phyloP scores from a whole-genome alignment of 2,888 invertebrate species.

The Salticus scenicus region DNA sequence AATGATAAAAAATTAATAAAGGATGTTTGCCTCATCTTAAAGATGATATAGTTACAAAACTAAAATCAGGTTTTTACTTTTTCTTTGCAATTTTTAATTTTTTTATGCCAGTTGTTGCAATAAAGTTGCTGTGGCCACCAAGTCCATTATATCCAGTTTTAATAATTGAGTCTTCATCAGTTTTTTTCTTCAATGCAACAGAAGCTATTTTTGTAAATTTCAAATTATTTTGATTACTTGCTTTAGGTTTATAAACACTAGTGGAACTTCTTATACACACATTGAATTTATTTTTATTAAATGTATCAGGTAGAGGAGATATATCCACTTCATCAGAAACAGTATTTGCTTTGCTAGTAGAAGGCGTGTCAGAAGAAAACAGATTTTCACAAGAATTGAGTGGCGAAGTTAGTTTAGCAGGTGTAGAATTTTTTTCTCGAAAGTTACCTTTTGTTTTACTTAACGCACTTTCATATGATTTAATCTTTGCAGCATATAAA shows the following conservation, averaged over 20 bases:
- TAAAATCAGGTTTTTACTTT: no score
- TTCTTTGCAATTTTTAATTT: neutral
- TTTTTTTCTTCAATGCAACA: neutral
- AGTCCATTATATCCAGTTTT: constrained; percentile 24
- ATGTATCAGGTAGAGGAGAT: neutral
- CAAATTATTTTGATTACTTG: neutral
- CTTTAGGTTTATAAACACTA: neutral
- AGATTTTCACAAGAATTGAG: neutral
- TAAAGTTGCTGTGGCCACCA: constrained; percentile 11
- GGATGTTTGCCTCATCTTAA: no score
- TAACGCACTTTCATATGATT: neutral
- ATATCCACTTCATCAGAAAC: no score
- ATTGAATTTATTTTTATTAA: neutral
- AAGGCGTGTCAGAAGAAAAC: no score
- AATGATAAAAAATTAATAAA: no score
- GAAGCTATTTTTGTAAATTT: no score
- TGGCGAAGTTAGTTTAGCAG: neutral
- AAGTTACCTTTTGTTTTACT: neutral
- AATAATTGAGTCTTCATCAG: neutral
- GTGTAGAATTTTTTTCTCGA: neutral
- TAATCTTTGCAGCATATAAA: neutral
- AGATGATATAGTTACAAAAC: no score
- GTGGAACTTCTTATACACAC: neutral
- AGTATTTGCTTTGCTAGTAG: no score
- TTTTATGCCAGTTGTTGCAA: neutral